Percentiles rank a stretch among this genome's conserved stretches.
These are phyloP conservation scores for Xenopus laevis DNA, from an alignment of 2,113 vertebrate genomes.

Conservation along the genomic window DNA sequence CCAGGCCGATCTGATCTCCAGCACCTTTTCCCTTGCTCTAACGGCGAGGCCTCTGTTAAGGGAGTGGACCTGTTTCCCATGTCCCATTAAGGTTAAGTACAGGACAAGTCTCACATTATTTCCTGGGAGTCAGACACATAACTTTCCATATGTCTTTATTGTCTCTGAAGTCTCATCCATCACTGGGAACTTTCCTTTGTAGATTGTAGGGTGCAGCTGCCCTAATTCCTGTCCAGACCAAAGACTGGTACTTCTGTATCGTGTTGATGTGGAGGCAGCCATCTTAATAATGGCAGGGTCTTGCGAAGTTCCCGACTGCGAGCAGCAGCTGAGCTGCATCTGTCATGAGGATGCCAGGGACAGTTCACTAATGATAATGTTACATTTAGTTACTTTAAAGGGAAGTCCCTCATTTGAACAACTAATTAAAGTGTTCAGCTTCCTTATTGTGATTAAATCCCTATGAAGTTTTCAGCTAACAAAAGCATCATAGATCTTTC, in stretches of 20 bases:
- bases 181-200: slow-evolving; percentile 21
- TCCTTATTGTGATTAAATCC: neutral
- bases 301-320: slow-evolving; percentile 1
- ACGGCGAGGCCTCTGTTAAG: too few relatives aligned
- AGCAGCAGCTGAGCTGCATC: slow-evolving; percentile 38
- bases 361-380: slow-evolving; percentile 1
- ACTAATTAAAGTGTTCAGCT: slow-evolving; percentile 2
- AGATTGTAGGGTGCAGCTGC: slow-evolving; percentile 31
- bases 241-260: slow-evolving; percentile 23
- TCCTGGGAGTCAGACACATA: neutral
- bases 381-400: neutral
- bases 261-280: neutral
- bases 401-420: neutral
- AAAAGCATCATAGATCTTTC: neutral
- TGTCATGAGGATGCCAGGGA: slow-evolving; percentile 4
- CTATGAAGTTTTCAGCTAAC: neutral
- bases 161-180: neutral
- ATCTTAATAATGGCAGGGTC: slow-evolving; percentile 7
- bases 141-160: slow-evolving; percentile 22
- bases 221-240: slow-evolving; percentile 25
- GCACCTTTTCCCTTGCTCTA: too few relatives aligned
- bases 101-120: neutral
- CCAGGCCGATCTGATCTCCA: too few relatives aligned
- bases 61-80: neutral
- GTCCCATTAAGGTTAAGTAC: slow-evolving; percentile 7